These are phyloP conservation scores for Silurus asotus DNA, from an alignment of 2,113 vertebrate genomes.

Conservation along the genomic window DNA sequence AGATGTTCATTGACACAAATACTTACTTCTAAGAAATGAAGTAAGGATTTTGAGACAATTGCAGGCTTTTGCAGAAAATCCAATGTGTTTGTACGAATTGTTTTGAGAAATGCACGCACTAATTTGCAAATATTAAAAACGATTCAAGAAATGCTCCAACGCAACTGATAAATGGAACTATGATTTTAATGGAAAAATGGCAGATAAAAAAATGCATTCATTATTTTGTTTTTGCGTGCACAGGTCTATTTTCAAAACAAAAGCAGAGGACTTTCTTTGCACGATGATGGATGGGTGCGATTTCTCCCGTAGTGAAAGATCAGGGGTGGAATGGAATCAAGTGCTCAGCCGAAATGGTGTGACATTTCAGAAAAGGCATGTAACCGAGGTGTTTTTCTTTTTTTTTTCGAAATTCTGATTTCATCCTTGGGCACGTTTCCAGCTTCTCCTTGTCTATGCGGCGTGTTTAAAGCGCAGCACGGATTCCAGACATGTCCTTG, in stretches of 20 bases:
- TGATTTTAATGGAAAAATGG: no score
- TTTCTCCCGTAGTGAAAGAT: not conserved
- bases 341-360: not conserved
- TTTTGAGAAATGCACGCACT: no score
- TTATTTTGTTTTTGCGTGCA: not conserved
- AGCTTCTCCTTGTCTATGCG: not conserved
- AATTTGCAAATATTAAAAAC: no score
- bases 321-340: not conserved
- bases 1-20: no score
- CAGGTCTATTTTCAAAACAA: not conserved
- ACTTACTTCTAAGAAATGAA: no score
- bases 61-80: no score
- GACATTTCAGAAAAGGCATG: not conserved
- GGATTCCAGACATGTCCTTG: slow-evolving; percentile 8
- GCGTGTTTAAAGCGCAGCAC: not conserved
- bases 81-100: no score
- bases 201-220: not conserved
- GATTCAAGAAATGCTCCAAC: no score
- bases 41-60: no score
- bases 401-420: not conserved
- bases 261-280: not conserved
- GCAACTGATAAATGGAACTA: no score
- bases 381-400: not conserved
- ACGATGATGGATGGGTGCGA: not conserved
- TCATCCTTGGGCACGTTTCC: not conserved